Conservation (phyloP, 2,113 vertebrate species). For the Poecilia latipinna region DNA sequence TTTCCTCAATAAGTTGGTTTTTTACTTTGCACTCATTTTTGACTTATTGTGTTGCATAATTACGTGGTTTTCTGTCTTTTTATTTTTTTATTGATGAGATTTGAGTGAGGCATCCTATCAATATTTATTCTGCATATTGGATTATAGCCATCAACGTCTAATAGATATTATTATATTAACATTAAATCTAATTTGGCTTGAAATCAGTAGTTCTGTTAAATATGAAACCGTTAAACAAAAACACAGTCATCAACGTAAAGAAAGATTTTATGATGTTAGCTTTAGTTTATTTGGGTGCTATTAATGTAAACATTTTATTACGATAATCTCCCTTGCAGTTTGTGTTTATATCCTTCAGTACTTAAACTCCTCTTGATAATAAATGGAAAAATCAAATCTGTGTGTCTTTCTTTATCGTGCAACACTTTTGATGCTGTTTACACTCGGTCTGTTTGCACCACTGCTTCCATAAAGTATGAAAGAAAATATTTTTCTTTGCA, state of each 20-base stretch:
- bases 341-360: not conserved
- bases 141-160: slow-evolving; percentile 36
- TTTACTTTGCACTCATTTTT: slow-evolving; percentile 17
- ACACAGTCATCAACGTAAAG: not conserved
- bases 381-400: not conserved
- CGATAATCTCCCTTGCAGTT: not conserved
- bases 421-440: not conserved
- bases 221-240: not conserved
- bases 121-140: not conserved
- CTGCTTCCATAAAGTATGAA: not conserved
- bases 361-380: not conserved
- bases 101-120: not conserved
- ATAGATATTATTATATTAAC: slow-evolving; percentile 30
- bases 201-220: not conserved
- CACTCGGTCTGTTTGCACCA: not conserved
- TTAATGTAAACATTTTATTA: slow-evolving; percentile 9
- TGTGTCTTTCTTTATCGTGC: not conserved
- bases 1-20: not conserved
- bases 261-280: slow-evolving; percentile 55
- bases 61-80: not conserved
- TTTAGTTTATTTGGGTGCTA: not conserved
- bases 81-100: not conserved
- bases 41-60: slow-evolving; percentile 32
- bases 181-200: not conserved
- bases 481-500: not conserved